Evolutionary conservation across 2,888 invertebrate genomes (phyloP), one percentile per base, ranked within the genome.

Genomic region (Osedax frankpressi): DNA sequence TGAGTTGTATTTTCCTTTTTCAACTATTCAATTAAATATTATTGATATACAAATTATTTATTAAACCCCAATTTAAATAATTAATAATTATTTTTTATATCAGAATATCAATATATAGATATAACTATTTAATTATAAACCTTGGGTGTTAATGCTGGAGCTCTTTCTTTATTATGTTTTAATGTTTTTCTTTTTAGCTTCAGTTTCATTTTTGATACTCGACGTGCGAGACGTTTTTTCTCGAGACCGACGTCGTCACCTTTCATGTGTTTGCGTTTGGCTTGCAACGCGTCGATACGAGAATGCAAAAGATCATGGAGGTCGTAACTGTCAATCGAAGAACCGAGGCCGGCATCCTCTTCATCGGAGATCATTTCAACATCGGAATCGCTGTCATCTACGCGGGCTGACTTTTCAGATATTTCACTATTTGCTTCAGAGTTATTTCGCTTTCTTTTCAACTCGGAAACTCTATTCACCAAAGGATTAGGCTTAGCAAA

Each of bases 141-240:
- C 19, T 44, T 44, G 19, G 44, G 19, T 11, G 30, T 14, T 3
- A 28, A 0, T 14, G 30, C 26, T 26, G 25, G 67, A 0, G 25
- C 29, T 28, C 30, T 59, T 3, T n/a, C 68, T 70, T 77, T 78
- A 26, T 77, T 76, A 27, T 75, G 30, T 73, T 78, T 79, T 69
- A 77, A 76, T 24, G 73, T 71, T 74, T 79, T 77, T 2, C 74
- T 73, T n/a, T 75, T 76, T 30, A 78, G 74, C 70, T 79, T 79
- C n/a, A 76, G 28, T 68, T 78, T 77, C 76, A 80, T 73, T 69
- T 79, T 78, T 28, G 75, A 77, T 30, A 77, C 76, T 59, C 77
- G 75, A 30, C 78, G 71, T 65, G 75, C 77, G 63, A 79, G 72
- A 68, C 75, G 75, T 65, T 76, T 79, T 59, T 74, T 77, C 69